phyloP scores from a whole-genome alignment of 2,888 invertebrate species.

The Abrostola triplasia region DNA sequence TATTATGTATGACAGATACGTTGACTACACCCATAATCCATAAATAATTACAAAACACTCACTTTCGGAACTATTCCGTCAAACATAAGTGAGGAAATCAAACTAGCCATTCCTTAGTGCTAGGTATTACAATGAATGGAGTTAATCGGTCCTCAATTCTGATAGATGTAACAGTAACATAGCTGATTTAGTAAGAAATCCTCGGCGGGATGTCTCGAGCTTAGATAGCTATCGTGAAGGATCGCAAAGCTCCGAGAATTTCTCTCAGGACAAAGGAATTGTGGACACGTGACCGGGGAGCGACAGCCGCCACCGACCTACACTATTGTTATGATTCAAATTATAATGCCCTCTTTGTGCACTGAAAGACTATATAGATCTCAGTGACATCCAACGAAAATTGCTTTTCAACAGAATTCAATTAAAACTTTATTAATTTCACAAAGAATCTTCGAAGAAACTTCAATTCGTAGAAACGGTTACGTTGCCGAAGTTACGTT shows the following conservation, averaged over 20 bases:
- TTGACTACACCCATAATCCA: too few species aligned
- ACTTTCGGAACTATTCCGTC: background rate
- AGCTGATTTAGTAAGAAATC: constrained; percentile 70
- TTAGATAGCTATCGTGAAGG: constrained; percentile 69
- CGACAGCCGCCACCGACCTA: constrained; percentile 17
- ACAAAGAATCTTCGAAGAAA: constrained; percentile 77
- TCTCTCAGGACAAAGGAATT: constrained; percentile 69
- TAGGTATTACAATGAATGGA: constrained; percentile 26
- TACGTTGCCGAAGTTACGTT: constrained; percentile 72
- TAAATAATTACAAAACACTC: background rate
- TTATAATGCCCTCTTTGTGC: constrained; percentile 48
- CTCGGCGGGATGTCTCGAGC: constrained; percentile 60
- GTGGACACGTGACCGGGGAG: constrained; percentile 61
- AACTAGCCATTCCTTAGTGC: background rate
- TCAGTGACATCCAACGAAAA: constrained; percentile 73
- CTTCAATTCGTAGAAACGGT: constrained; percentile 79
- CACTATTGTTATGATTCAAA: constrained; percentile 42
- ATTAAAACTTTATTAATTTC: constrained; percentile 88
- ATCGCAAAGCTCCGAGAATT: constrained; percentile 66
- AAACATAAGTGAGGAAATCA: too few species aligned
- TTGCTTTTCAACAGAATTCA: constrained; percentile 81
- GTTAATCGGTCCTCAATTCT: constrained; percentile 44
- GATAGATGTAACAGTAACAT: constrained; percentile 58
- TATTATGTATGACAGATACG: too few species aligned
- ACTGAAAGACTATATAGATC: constrained; percentile 54